Evolutionary conservation across 2,113 vertebrate species (phyloP).

Genomic region (Butorides virescens): DNA sequence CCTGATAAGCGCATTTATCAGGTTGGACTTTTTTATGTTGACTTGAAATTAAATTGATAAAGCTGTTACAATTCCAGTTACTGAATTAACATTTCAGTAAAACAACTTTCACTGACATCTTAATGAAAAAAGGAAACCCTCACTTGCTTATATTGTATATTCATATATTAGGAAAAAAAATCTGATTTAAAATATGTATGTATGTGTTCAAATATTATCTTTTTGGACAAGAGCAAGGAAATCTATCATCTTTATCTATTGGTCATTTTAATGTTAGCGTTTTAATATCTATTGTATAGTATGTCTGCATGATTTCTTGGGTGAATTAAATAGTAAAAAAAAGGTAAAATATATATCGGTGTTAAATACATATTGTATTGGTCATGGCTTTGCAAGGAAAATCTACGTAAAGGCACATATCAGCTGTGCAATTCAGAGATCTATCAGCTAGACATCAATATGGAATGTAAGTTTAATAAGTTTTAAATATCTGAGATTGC

Average conservation of each 20-base stretch:
- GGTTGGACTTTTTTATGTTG: constrained; percentile 77
- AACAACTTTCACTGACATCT: constrained; percentile 62
- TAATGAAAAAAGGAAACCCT: constrained; percentile 35
- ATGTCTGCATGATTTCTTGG: constrained; percentile 58
- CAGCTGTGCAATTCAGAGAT: constrained; percentile 70
- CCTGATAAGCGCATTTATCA: constrained; percentile 95
- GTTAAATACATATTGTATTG: constrained; percentile 67
- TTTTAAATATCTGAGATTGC: constrained; percentile 87
- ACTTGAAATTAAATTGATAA: constrained; percentile 79
- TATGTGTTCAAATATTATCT: constrained; percentile 61
- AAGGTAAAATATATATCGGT: constrained; percentile 57
- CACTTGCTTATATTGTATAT: constrained; percentile 35
- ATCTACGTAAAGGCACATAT: constrained; percentile 62
- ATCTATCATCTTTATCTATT: constrained; percentile 68
- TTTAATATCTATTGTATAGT: constrained; percentile 67
- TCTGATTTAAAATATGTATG: constrained; percentile 16
- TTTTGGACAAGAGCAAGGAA: constrained; percentile 52
- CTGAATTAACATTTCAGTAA: constrained; percentile 74
- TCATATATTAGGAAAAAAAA: constrained; percentile 45
- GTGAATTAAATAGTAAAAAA: constrained; percentile 64
- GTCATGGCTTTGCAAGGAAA: constrained; percentile 62
- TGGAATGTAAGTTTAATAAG: constrained; percentile 84
- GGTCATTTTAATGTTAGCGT: constrained; percentile 53
- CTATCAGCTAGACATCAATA: constrained; percentile 79
- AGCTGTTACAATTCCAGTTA: constrained; percentile 69